Percentiles rank a stretch among this genome's conserved stretches.
Evolutionary conservation across 2,113 vertebrate species (phyloP).

Genomic region (Gobiocypris rarus): DNA sequence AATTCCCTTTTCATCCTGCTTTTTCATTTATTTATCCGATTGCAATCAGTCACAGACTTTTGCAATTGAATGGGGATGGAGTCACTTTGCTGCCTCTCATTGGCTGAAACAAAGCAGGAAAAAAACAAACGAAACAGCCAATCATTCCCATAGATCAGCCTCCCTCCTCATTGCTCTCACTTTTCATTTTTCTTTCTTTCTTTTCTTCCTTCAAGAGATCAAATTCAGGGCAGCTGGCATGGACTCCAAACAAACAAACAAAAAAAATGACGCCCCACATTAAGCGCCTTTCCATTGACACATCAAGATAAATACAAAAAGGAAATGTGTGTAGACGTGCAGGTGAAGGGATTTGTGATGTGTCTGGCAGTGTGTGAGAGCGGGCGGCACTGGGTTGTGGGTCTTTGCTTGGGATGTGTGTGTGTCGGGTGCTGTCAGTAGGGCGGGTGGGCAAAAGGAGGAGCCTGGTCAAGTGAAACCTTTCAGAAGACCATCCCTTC

Average conservation of each 20-base stretch:
- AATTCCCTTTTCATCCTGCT: constrained; percentile 23
- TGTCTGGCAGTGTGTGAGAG: constrained; percentile 39
- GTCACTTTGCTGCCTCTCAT: constrained; percentile 15
- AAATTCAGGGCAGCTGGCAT: constrained; percentile 82
- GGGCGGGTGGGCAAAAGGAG: constrained; percentile 72
- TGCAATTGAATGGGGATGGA: constrained; percentile 33
- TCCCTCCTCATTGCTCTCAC: constrained; percentile 18
- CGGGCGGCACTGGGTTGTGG: constrained; percentile 22
- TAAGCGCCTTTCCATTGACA: constrained; percentile 68
- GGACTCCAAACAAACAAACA: constrained; percentile 75
- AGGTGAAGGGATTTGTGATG: constrained; percentile 34
- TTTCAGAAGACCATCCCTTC: constrained; percentile 64
- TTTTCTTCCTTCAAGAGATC: constrained; percentile 64
- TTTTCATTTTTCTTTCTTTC: constrained; percentile 56
- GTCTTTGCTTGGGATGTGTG: constrained; percentile 46
- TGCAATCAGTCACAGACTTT: constrained; percentile 18
- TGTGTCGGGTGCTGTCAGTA: constrained; percentile 62
- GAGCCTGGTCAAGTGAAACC: constrained; percentile 50
- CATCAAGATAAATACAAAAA: constrained; percentile 65
- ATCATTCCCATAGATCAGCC: constrained; percentile 16
- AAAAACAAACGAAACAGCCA: neutral
- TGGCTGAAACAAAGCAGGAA: constrained; percentile 17
- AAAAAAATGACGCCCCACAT: constrained; percentile 64
- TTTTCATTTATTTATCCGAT: constrained; percentile 20
- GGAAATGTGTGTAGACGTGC: constrained; percentile 53